Evolutionary conservation across 1,140 invertebrate species (phyloP).

Genomic region (Zaprionus kolodkinae): DNA sequence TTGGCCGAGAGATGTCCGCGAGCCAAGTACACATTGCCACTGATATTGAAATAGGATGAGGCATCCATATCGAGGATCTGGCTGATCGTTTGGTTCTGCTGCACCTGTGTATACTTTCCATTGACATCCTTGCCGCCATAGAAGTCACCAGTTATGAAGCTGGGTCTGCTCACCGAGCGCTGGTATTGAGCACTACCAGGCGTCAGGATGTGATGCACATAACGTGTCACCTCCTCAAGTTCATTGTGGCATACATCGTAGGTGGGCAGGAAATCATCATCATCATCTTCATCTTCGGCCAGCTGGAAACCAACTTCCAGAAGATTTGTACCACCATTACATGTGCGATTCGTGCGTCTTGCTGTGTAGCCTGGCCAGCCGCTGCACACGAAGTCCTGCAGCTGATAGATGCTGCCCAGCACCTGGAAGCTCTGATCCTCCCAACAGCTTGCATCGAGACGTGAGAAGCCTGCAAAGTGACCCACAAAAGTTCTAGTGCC

Average conservation of each 20-base stretch:
- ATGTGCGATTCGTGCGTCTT: conserved; percentile 64
- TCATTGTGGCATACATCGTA: conserved; percentile 85
- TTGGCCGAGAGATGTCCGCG: conserved; percentile 89
- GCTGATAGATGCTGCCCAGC: conserved; percentile 52
- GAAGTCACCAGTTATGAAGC: conserved; percentile 74
- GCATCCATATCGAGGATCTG: conserved; percentile 76
- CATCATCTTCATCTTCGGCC: not conserved
- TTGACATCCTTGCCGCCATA: conserved; percentile 81
- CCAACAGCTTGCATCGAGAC: conserved; percentile 63
- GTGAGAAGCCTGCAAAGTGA: conserved; percentile 40
- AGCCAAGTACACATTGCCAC: conserved; percentile 85
- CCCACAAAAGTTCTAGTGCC: conserved; percentile 38
- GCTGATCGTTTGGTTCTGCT: conserved; percentile 74
- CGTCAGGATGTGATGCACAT: conserved; percentile 81
- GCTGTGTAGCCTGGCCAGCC: conserved; percentile 71
- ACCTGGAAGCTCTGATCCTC: conserved; percentile 54
- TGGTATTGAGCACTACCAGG: conserved; percentile 78
- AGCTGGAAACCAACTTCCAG: conserved; percentile 78
- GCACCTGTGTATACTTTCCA: conserved; percentile 69
- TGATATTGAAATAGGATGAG: conserved; percentile 70
- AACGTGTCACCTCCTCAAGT: conserved; percentile 76
- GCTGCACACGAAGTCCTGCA: conserved; percentile 77
- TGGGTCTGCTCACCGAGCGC: conserved; percentile 69
- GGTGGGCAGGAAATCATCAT: conserved; percentile 78
- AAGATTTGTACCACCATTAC: conserved; percentile 75